A percentile compares a stretch with the other conserved stretches of the same genome.
Evolutionary conservation across 2,888 invertebrate genomes (phyloP).

Genomic region (Phania funesta): DNA sequence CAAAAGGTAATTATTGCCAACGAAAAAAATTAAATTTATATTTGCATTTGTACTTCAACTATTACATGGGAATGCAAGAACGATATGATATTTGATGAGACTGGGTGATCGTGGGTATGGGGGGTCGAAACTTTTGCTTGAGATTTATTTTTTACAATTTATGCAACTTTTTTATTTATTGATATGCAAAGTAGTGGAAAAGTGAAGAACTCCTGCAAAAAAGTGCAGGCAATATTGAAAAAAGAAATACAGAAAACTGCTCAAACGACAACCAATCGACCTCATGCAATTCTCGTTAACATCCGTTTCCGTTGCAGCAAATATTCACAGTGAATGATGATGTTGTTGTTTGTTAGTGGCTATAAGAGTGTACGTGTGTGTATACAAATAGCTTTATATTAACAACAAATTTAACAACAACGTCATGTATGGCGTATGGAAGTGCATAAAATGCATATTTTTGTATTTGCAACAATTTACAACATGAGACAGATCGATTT

Average conservation of each 20-base stretch:
- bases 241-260: neutral
- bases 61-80: slow-evolving; percentile 66
- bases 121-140: slow-evolving; percentile 25
- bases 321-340: slow-evolving; percentile 49
- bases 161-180: slow-evolving; percentile 77
- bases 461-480: slow-evolving; percentile 75
- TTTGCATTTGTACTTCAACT: slow-evolving; percentile 62
- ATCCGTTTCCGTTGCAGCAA: slow-evolving; percentile 68
- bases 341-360: neutral
- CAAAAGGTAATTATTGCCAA: slow-evolving; percentile 47
- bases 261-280: slow-evolving; percentile 61
- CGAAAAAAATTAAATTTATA: slow-evolving; percentile 32
- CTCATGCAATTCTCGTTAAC: slow-evolving; percentile 68
- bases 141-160: slow-evolving; percentile 70
- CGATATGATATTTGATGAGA: slow-evolving; percentile 42
- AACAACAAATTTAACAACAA: slow-evolving; percentile 33
- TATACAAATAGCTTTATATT: slow-evolving; percentile 50
- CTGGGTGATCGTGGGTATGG: neutral
- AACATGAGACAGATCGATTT: slow-evolving; percentile 79
- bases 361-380: slow-evolving; percentile 64
- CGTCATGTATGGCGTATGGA: slow-evolving; percentile 74
- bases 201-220: slow-evolving; percentile 57
- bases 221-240: neutral
- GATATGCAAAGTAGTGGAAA: slow-evolving; percentile 76
- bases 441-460: slow-evolving; percentile 79